A percentile compares a stretch with the other conserved stretches of the same genome.
phyloP scores from a whole-genome alignment of 2,797 vertebrate species.

The Enteromius trimaculatus region DNA sequence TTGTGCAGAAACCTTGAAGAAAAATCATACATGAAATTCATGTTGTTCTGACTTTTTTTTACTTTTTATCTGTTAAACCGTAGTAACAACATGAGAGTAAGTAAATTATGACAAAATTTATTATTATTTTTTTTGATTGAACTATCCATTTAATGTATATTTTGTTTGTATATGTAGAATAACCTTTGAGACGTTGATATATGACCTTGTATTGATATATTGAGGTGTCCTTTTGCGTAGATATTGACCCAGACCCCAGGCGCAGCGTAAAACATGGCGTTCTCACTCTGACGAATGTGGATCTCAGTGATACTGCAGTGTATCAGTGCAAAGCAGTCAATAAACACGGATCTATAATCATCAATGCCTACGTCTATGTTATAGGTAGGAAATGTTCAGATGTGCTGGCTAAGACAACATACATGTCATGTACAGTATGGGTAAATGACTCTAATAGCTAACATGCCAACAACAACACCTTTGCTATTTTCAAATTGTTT shows the following conservation, averaged over 20 bases:
- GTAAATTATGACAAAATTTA: neutral
- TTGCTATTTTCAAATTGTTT: neutral
- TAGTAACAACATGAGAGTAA: neutral
- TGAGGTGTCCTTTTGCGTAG: constrained; percentile 63
- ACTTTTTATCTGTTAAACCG: neutral
- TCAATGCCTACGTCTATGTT: constrained; percentile 85
- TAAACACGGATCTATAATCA: constrained; percentile 82
- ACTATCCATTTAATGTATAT: neutral
- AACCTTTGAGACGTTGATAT: constrained; percentile 12
- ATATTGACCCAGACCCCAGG: constrained; percentile 69
- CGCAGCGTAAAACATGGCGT: constrained; percentile 71
- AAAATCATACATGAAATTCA: neutral
- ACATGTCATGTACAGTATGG: neutral
- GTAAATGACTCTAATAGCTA: neutral
- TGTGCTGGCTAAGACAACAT: neutral
- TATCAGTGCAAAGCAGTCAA: constrained; percentile 89
- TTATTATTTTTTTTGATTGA: fast-evolving
- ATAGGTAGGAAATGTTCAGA: constrained; percentile 75
- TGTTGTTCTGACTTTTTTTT: neutral
- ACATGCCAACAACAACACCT: neutral
- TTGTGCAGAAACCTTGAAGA: neutral
- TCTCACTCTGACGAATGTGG: constrained; percentile 78
- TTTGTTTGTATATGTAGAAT: neutral
- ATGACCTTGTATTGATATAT: neutral
- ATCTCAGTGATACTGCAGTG: constrained; percentile 83